Conservation (phyloP, 2,797 vertebrate genomes). For the Dermochelys coriacea region DNA sequence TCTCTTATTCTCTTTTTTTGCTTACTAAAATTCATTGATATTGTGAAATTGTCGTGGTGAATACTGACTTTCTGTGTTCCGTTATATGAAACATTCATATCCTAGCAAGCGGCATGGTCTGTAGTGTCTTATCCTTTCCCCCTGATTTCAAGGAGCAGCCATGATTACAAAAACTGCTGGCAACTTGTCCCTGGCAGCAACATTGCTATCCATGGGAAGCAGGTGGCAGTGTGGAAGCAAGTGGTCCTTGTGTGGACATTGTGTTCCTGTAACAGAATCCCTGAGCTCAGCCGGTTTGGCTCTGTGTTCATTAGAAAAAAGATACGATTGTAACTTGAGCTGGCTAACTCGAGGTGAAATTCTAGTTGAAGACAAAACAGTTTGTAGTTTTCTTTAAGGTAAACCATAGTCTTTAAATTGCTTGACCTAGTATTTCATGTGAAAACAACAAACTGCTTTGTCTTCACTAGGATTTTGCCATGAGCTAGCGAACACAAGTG, state of each 20-base stretch:
- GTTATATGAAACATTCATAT: background rate
- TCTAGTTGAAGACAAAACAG: background rate
- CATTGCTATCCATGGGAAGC: fast-evolving
- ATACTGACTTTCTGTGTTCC: background rate
- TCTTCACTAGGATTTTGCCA: background rate
- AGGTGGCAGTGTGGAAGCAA: background rate
- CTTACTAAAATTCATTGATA: background rate
- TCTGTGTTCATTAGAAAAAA: background rate
- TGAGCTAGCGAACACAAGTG: background rate
- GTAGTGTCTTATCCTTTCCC: background rate
- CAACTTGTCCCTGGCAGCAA: background rate
- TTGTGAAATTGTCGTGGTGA: background rate
- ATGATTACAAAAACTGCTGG: background rate
- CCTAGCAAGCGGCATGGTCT: fast-evolving
- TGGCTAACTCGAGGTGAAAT: background rate
- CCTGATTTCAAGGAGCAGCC: background rate
- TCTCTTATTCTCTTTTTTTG: background rate
- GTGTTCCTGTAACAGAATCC: background rate
- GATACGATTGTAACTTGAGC: background rate
- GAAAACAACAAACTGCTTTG: background rate
- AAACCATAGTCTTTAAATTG: background rate
- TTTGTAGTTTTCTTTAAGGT: background rate
- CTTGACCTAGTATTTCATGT: background rate
- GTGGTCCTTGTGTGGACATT: background rate
- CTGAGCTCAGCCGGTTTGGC: background rate